Base-by-base conservation (phyloP, 2,888 invertebrate genomes). In the Eledone cirrhosa region DNA sequence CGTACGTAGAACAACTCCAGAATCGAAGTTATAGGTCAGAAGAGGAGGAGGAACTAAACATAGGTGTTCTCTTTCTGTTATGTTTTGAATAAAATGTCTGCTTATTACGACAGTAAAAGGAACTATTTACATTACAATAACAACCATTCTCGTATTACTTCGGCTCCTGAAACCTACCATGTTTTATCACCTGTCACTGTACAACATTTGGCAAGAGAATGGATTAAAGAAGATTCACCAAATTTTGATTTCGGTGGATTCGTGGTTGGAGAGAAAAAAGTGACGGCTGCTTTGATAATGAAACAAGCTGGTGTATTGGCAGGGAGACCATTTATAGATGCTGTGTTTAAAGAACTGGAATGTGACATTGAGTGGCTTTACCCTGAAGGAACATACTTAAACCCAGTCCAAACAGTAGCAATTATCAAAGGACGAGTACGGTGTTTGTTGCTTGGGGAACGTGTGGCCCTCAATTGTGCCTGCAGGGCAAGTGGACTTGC, bases 401-500 rank as follows among this genome's bases (percentile, higher is more conserved):
- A 87, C 63, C 86, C 86, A 2, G 80, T 85, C 0, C 84, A 83
- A 77, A 81, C 83, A 48, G 86, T 91, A 1, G 91, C 91, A 2
- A 85, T 83, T 13, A 88, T 91, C 0, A 83, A 82, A 22, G 91
- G 91, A 0, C 87, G 87, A 80, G 90, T 90, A 0, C 81, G 89
- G 41, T 86, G 89, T 59, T 82, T 92, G 33, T 83, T 92, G 29
- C 82, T 91, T 0, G 91, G 91, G 4, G 92, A 92, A 82, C 82
- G 91, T 48, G 87, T 91, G 0, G 90, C 90, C 4, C 81, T 92
- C 29, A 91, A 91, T 81, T 88, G 90, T 63, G 77, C 92, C 22
- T 84, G 89, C n/a, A 83, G 91, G 22, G 88, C 90, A 2, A 90
- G 90, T 84, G 91, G 92, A 13, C 88, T 91, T 19, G 91, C 91